phyloP scores from a whole-genome alignment of 2,888 invertebrate species.

The Andrena trimmerana region DNA sequence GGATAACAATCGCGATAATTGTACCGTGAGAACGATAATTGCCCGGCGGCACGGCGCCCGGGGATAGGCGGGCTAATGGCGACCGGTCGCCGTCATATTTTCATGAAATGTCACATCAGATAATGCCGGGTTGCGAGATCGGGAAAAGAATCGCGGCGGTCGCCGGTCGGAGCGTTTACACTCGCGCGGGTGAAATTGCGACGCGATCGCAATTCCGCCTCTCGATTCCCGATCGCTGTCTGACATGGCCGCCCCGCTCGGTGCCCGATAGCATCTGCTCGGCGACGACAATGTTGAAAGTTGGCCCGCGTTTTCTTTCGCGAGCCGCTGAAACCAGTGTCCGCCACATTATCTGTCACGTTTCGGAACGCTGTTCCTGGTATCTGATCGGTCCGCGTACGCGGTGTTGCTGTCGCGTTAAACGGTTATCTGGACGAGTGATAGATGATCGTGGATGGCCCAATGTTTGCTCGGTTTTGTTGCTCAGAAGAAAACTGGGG shows the following conservation, averaged over 20 bases:
- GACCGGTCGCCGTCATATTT: constrained; percentile 77
- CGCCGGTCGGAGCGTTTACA: constrained; percentile 19
- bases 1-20: constrained; percentile 83
- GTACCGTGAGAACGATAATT: constrained; percentile 81
- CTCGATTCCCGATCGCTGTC: constrained; percentile 42
- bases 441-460: constrained; percentile 38
- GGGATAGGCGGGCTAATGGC: constrained; percentile 64
- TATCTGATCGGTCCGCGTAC: constrained; percentile 52
- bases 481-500: neutral
- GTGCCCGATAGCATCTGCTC: constrained; percentile 35
- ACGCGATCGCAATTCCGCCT: constrained; percentile 39
- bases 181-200: constrained; percentile 46
- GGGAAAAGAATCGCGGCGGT: constrained; percentile 47
- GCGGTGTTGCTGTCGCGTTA: constrained; percentile 53
- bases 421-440: constrained; percentile 47
- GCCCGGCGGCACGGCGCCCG: constrained; percentile 66
- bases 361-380: constrained; percentile 49
- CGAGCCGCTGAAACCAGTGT: constrained; percentile 49
- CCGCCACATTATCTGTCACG: constrained; percentile 50
- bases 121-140: constrained; percentile 71
- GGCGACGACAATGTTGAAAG: constrained; percentile 55
- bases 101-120: constrained; percentile 81
- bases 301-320: constrained; percentile 46
- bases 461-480: constrained; percentile 10
- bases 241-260: constrained; percentile 7